Base-by-base conservation (phyloP, 2,888 invertebrate species). In the Nomada hirtipes region DNA sequence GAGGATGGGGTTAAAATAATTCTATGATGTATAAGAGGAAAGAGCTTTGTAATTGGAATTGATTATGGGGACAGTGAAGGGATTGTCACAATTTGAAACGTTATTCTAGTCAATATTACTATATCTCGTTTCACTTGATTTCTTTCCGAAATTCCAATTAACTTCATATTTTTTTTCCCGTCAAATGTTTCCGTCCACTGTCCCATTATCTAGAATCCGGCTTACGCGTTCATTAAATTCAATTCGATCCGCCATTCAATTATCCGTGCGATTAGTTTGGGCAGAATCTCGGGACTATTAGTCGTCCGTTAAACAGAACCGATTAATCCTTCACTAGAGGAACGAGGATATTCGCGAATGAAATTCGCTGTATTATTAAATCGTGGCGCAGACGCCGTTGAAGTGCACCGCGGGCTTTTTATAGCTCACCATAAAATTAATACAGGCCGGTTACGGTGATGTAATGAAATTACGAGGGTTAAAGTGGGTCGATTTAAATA, bases 401-500 rank as follows among this genome's bases (percentile, higher is more conserved):
- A 13, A 53, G 44, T 26, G 9, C 20, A 20, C 4, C 11, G 29
- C 4, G 42, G 10, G n/a, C 64, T 47, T 65, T 61, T 64, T 69
- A 73, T 73, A 73, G 47, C 73, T 50, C 47, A 11, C 36, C 57
- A 20, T 73, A 76, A 75, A 69, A 65, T 81, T 50, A 65, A 47
- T 52, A 70, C 47, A 57, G 65, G 52, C 55, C 67, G 75, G 61
- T 70, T 29, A 53, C 76, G 64, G 20, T 69, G 75, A 70, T 76
- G 70, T 75, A 82, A 82, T 82, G 57, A 57, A 75, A 76, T 70
- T 76, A 71, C 18, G 75, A 81, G 82, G 81, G 75, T 81, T 75
- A 81, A 82, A 75, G 55, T 82, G 55, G 81, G 75, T 81, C 82
- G 61, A 53, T 70, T 82, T 75, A 81, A 75, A 82, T 81, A 82